These are phyloP conservation scores for Epinotia brunnichana DNA, from an alignment of 2,888 invertebrate genomes.

Conservation along the genomic window DNA sequence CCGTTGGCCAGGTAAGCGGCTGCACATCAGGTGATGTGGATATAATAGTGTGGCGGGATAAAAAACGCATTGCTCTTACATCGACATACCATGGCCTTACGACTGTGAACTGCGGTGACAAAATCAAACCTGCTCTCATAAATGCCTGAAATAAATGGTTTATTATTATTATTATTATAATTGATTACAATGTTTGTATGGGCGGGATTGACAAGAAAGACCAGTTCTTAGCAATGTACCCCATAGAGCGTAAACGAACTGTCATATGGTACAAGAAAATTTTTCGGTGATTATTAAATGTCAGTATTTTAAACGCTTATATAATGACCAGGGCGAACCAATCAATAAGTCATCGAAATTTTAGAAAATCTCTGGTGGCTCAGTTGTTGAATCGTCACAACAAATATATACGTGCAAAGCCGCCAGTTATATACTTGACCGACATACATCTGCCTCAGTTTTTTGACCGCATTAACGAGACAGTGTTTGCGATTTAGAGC, in stretches of 20 bases:
- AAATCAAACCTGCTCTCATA: neutral
- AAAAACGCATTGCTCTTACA: conserved; percentile 4
- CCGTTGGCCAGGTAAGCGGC: conserved; percentile 15
- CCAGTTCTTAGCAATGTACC: conserved; percentile 13
- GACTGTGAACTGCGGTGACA: neutral
- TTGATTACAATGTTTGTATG: conserved; percentile 22
- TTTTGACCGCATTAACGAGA: neutral
- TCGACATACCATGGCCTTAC: conserved; percentile 27
- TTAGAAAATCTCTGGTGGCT: conserved; percentile 2
- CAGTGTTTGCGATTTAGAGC: too few relatives aligned
- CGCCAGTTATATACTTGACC: neutral
- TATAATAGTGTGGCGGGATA: conserved; percentile 12
- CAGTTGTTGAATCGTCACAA: conserved; percentile 1
- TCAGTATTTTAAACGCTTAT: neutral
- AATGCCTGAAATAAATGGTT: too few relatives aligned
- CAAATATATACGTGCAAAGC: neutral
- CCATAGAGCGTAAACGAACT: conserved; percentile 9
- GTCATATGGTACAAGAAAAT: conserved; percentile 13
- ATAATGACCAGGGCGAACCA: neutral
- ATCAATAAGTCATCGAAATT: neutral
- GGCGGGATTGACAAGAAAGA: conserved; percentile 22
- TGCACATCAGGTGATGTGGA: conserved; percentile 21
- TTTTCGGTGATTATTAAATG: conserved; percentile 14
- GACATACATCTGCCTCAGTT: neutral
- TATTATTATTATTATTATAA: too few relatives aligned